Evolutionary conservation across 2,797 vertebrate genomes (phyloP).

Genomic region (Antrozous pallidus): DNA sequence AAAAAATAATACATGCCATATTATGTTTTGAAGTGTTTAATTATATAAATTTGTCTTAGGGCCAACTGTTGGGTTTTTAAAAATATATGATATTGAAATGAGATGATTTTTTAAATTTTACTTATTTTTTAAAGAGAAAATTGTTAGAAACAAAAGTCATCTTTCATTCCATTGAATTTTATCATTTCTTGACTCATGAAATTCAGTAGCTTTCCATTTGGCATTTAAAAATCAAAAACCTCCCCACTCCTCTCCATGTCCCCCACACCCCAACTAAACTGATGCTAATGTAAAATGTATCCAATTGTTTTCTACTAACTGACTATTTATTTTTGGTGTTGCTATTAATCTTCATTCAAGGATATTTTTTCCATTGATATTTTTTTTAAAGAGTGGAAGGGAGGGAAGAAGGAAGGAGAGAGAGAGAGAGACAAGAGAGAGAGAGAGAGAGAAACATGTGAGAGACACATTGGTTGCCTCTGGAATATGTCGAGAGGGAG

Average conservation of each 20-base stretch:
- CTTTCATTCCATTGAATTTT: constrained; percentile 13
- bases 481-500: no score
- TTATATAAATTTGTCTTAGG: constrained; percentile 63
- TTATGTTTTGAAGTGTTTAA: constrained; percentile 59
- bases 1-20: constrained; percentile 22
- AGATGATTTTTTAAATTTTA: neutral
- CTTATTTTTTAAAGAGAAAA: neutral
- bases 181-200: neutral
- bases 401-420: no score
- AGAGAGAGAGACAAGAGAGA: rapidly evolving
- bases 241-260: neutral
- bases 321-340: neutral
- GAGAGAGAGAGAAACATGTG: no score
- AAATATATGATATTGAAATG: constrained; percentile 11
- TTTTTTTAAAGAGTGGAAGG: no score
- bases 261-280: neutral
- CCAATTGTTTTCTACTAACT: neutral
- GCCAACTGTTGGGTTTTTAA: constrained; percentile 39
- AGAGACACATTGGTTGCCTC: no score
- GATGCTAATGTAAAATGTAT: neutral
- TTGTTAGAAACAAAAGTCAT: neutral
- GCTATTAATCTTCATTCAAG: neutral
- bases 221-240: neutral
- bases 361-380: neutral
- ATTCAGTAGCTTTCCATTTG: neutral